Percentiles rank a stretch among this genome's conserved stretches.
Evolutionary conservation across 2,888 invertebrate genomes (phyloP).

Genomic region (Limnephilus lunatus): DNA sequence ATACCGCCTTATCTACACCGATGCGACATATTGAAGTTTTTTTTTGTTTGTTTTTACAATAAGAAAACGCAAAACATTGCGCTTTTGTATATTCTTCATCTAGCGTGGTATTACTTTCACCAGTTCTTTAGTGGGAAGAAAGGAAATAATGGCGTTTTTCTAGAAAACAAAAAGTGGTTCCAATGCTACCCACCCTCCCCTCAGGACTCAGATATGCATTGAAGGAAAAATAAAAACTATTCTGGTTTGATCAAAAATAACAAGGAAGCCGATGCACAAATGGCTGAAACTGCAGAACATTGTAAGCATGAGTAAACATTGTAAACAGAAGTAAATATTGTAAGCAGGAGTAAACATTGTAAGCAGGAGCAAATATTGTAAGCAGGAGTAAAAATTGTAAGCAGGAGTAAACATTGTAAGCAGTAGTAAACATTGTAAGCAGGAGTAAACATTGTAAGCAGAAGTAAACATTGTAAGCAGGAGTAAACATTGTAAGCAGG

Average conservation of each 20-base stretch:
- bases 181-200: background rate
- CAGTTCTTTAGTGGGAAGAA: background rate
- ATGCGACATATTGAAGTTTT: background rate
- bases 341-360: too few species aligned
- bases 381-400: too few species aligned
- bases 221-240: conserved; percentile 5
- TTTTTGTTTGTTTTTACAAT: background rate
- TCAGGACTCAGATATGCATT: conserved; percentile 16
- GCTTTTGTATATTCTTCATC: background rate
- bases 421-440: too few species aligned
- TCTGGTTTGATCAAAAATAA: conserved; percentile 31
- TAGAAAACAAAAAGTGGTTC: conserved; percentile 11
- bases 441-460: too few species aligned
- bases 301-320: background rate
- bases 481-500: too few species aligned
- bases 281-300: background rate
- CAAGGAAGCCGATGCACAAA: background rate
- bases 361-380: too few species aligned
- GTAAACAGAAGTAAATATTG: too few species aligned
- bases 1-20: background rate
- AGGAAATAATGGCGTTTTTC: background rate
- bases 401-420: too few species aligned
- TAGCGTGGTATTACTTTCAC: background rate
- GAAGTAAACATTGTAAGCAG: too few species aligned
- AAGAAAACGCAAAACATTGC: background rate